Conservation (phyloP, 2,888 invertebrate genomes). For the Stenotaenia linearis region DNA sequence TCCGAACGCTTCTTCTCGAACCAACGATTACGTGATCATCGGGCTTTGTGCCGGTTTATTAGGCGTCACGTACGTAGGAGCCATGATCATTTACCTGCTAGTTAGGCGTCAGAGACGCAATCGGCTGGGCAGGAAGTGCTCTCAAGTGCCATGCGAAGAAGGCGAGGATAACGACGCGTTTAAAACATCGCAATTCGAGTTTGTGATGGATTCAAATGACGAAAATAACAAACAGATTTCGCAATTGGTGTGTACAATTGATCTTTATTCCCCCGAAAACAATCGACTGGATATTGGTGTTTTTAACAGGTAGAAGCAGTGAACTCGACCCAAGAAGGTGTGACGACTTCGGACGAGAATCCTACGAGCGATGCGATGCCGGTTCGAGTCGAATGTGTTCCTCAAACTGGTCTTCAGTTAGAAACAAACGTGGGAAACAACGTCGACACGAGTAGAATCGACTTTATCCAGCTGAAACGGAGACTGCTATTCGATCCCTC, state of each 20-base stretch:
- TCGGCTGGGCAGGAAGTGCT: not conserved
- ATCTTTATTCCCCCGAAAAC: not conserved
- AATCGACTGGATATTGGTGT: not conserved
- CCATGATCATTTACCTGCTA: conserved; percentile 74
- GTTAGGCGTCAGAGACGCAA: conserved; percentile 56
- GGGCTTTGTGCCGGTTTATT: conserved; percentile 75
- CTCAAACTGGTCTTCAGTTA: not conserved
- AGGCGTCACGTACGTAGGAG: conserved; percentile 79
- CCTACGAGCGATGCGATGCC: not conserved
- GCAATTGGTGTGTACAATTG: not conserved
- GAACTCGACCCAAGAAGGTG: not conserved
- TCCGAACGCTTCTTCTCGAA: not conserved
- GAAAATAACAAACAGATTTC: not conserved
- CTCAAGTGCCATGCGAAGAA: not conserved
- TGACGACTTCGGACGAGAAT: too few relatives aligned
- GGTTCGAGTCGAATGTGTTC: conserved; percentile 14
- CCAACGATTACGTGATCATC: conserved; percentile 74
- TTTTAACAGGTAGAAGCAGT: not conserved
- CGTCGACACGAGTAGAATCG: not conserved
- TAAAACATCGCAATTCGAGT: not conserved
- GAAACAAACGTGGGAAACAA: not conserved
- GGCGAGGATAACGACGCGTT: not conserved
- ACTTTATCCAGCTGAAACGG: not conserved
- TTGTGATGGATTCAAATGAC: not conserved
- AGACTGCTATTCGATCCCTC: conserved; percentile 66